Evolutionary conservation across 2,888 invertebrate genomes (phyloP), one percentile per base, ranked within the genome.

Genomic region (Pachydiplax longipennis): DNA sequence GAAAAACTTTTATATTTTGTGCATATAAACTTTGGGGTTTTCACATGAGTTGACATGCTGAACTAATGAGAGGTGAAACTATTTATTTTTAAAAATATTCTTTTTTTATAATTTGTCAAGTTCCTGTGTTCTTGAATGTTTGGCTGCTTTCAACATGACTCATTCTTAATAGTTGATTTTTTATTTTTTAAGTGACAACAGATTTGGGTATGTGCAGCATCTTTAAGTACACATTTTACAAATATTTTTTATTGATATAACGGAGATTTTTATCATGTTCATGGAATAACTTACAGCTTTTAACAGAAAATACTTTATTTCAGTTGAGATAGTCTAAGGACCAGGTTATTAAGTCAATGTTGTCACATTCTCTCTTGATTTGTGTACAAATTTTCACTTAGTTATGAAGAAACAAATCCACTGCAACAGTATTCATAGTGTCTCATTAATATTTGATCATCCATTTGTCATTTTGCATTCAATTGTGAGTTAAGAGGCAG

Each of bases 21-120:
- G 87, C 87, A 35, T 87, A 87, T 61, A 87, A 87, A 87, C 87
- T 87, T 83, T 61, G 87, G 87, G 87, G 40, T 87, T 61, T 87
- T 87, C 87, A 87, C 61, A 87, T 87, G 65, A 87, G 58, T 87
- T 87, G 37, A 87, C 35, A 65, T 87, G 87, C 87, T 87, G 87
- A 65, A 87, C 61, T 87, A 87, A 87, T 58, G 87, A 37, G 61
- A 87, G 87, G 87, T 87, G 61, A 87, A 37, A 87, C 87, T 87
- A 87, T 87, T 87, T 87, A 87, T 87, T 87, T 87, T 87, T 87
- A 61, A 87, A 87, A 40, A 65, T 87, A 61, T 87, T 87, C 87
- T 87, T 87, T 87, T 81, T 87, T 87, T 87, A 87, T 87, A 35
- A 61, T 87, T 87, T 87, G 87, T 87, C 87, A 61, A 87, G 87